A percentile compares a stretch with the other conserved stretches of the same genome.
These are phyloP conservation scores for Alosa sapidissima DNA, from an alignment of 2,797 vertebrate species.

Conservation along the genomic window DNA sequence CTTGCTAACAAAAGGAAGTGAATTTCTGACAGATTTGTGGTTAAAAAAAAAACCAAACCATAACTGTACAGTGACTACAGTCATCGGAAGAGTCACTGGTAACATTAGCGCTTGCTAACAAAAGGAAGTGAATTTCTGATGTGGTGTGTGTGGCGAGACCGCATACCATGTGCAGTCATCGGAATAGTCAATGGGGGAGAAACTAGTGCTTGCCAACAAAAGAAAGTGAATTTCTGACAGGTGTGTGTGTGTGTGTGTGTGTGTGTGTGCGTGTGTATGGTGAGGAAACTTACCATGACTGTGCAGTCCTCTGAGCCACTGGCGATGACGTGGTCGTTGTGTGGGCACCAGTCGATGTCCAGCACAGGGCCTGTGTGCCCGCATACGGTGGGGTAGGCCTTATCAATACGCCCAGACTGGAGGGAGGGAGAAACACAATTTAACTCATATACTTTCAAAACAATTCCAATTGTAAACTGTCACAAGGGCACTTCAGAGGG, in stretches of 20 bases:
- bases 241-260: not conserved
- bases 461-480: too few species aligned
- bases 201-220: not conserved
- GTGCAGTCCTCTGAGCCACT: slow-evolving; percentile 97
- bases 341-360: slow-evolving; percentile 98
- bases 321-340: slow-evolving; percentile 94
- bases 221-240: not conserved
- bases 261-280: too few species aligned
- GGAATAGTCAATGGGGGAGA: too few species aligned
- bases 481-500: not conserved
- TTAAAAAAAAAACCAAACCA: too few species aligned
- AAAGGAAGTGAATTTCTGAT: too few species aligned
- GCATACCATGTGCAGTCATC: too few species aligned
- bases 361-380: slow-evolving; percentile 95
- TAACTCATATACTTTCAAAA: not conserved
- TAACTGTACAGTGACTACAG: too few species aligned
- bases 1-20: not conserved
- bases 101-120: too few species aligned
- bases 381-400: slow-evolving; percentile 94
- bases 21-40: too few species aligned
- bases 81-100: too few species aligned
- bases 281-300: slow-evolving; percentile 82
- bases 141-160: too few species aligned
- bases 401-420: slow-evolving; percentile 95
- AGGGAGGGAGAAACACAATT: not conserved